These are phyloP conservation scores for Clepsis dumicolana DNA, from an alignment of 2,888 invertebrate species.

Conservation along the genomic window DNA sequence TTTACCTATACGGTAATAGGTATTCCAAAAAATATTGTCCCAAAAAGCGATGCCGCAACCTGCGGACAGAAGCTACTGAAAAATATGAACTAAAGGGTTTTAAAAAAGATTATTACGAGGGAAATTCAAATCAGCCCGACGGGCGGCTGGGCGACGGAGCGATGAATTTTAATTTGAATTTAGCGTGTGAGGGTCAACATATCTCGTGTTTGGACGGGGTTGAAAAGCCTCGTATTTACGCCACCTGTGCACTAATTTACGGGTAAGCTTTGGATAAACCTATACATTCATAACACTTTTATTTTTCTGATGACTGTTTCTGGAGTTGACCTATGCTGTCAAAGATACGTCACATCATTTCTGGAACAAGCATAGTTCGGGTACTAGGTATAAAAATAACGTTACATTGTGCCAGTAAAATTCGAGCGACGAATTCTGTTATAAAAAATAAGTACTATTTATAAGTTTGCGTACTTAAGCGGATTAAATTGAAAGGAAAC, in stretches of 20 bases:
- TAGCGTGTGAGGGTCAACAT: conserved; percentile 11
- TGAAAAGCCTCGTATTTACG: background rate
- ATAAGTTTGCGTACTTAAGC: too few relatives aligned
- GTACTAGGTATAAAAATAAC: too few relatives aligned
- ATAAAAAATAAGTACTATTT: too few relatives aligned
- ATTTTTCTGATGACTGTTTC: too few relatives aligned
- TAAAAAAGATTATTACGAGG: conserved; percentile 11
- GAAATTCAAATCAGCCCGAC: conserved; percentile 17
- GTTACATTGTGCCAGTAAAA: too few relatives aligned
- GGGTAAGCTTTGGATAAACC: background rate
- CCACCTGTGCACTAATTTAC: background rate
- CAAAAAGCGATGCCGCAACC: background rate
- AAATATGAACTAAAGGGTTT: background rate
- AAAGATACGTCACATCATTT: too few relatives aligned
- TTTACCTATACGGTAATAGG: background rate
- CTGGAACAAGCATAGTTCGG: too few relatives aligned
- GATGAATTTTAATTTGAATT: conserved; percentile 36
- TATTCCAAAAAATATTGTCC: background rate
- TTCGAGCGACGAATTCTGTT: too few relatives aligned
- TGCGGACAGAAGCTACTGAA: background rate
- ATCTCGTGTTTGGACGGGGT: conserved; percentile 5
- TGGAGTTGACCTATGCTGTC: too few relatives aligned
- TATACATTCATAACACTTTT: too few relatives aligned
- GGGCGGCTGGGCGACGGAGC: conserved; percentile 1
- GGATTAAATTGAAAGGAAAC: too few relatives aligned